These are phyloP conservation scores for Phaonia tiefii DNA, from an alignment of 2,888 invertebrate genomes.

Conservation along the genomic window DNA sequence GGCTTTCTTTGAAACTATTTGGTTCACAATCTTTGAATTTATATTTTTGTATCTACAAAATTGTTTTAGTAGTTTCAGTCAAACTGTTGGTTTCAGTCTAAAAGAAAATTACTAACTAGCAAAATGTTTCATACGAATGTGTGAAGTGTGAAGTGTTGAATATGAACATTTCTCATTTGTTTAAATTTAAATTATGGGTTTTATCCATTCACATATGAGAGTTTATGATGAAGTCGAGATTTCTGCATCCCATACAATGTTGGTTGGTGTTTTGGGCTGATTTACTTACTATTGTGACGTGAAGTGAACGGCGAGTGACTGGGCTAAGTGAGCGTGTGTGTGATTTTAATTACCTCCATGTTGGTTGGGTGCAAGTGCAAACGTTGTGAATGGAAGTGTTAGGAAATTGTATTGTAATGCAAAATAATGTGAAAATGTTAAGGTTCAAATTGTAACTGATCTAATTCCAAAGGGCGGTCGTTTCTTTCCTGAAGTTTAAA, in stretches of 20 bases:
- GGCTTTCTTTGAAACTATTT: not conserved
- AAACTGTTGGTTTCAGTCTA: not conserved
- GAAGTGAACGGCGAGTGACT: too few relatives aligned
- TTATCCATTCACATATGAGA: constrained; percentile 38
- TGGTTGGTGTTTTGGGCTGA: constrained; percentile 27
- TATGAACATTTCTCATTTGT: not conserved
- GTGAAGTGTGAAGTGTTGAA: not conserved
- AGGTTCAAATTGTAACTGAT: not conserved
- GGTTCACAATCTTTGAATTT: not conserved
- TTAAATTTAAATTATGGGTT: constrained; percentile 49
- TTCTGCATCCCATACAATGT: not conserved
- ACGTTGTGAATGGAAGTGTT: not conserved
- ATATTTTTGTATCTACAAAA: not conserved
- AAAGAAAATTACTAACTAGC: not conserved
- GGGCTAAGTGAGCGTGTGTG: constrained; percentile 20
- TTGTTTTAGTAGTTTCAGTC: not conserved
- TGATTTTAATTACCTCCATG: not conserved
- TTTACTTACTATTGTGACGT: too few relatives aligned
- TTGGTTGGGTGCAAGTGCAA: not conserved
- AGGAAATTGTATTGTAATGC: constrained; percentile 52
- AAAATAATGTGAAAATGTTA: constrained; percentile 60
- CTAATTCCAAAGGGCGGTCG: constrained; percentile 20
- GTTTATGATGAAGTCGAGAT: constrained; percentile 34
- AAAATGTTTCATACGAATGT: not conserved
- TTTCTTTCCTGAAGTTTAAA: too few relatives aligned